Evolutionary conservation across 2,797 vertebrate genomes (phyloP), one percentile per base, ranked within the genome.

Genomic region (Sebastes oblongus): DNA sequence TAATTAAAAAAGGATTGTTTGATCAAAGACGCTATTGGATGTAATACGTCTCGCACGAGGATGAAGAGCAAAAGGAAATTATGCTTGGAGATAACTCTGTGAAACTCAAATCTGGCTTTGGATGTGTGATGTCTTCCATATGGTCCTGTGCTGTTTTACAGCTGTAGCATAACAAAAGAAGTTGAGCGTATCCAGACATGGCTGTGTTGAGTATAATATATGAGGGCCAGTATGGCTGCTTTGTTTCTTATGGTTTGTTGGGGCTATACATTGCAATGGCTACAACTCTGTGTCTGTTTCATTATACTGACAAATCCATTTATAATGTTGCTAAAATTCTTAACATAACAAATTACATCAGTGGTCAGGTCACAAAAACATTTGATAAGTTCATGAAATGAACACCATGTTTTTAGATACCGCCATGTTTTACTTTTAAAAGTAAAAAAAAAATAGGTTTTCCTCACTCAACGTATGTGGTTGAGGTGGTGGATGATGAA

Each of bases 41-140:
- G 66, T 36, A 66, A 76, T 71, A 54, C 54, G 25, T 77, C 55
- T 78, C 32, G 24, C 46, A 52, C 20, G 34, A 81, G 77, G 72
- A 32, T 52, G 56, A 80, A 89, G 61, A 85, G 68, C 58, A 75
- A 83, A 71, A 61, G 80, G 64, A 80, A 87, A 85, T 82, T 72
- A 52, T 66, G 52, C 34, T 62, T 73, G 82, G 81, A 89, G 83
- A 81, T 78, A 60, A 83, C 74, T 74, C 65, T 78, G 64, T 86
- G 72, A 75, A 78, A 77, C 0, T 60, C 29, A 61, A 54, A 78
- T 58, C 10, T 78, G 67, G 39, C 75, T 66, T 73, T 68, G 67
- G 18, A 25, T 70, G 66, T 64, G 72, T 86, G 89, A 94, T 88
- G n/a, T 75, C 59, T 89, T 86, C 87, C 92, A 93, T 83, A 88